These are phyloP conservation scores for Phrynosoma platyrhinos DNA, from an alignment of 2,113 vertebrate species.

Conservation along the genomic window DNA sequence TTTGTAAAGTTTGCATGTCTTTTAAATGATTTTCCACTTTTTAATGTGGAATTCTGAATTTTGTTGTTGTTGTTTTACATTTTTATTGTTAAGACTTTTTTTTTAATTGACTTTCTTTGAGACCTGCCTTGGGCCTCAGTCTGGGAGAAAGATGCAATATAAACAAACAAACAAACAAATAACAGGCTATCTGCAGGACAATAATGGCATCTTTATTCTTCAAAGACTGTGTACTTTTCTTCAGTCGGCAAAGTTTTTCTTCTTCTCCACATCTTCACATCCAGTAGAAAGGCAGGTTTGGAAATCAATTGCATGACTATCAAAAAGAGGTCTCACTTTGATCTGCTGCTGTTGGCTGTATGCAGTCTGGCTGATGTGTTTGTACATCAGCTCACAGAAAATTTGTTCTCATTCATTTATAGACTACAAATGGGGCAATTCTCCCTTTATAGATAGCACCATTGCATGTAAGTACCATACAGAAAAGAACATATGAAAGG, in stretches of 20 bases:
- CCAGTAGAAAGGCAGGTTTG: neutral
- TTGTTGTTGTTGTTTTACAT: too few species aligned
- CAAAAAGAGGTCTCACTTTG: neutral
- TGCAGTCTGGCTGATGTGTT: neutral
- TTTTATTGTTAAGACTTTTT: too few species aligned
- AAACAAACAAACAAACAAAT: too few species aligned
- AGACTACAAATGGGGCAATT: neutral
- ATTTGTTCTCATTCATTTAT: neutral
- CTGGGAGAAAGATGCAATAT: too few species aligned
- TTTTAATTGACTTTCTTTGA: too few species aligned
- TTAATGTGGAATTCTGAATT: too few species aligned
- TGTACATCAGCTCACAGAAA: neutral
- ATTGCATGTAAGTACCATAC: neutral
- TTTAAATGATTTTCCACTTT: too few species aligned
- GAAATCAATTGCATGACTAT: neutral
- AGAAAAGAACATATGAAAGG: conserved; percentile 6
- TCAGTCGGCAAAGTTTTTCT: neutral
- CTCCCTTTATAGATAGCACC: conserved; percentile 1
- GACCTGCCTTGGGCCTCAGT: too few species aligned
- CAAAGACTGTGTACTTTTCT: neutral
- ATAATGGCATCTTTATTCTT: neutral
- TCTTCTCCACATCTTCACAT: neutral
- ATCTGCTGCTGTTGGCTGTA: conserved; percentile 14
- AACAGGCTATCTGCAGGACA: too few species aligned
- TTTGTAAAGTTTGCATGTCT: too few species aligned